Evolutionary conservation across 2,113 vertebrate genomes (phyloP), one percentile per base, ranked within the genome.

Genomic region (Desmodus rotundus): DNA sequence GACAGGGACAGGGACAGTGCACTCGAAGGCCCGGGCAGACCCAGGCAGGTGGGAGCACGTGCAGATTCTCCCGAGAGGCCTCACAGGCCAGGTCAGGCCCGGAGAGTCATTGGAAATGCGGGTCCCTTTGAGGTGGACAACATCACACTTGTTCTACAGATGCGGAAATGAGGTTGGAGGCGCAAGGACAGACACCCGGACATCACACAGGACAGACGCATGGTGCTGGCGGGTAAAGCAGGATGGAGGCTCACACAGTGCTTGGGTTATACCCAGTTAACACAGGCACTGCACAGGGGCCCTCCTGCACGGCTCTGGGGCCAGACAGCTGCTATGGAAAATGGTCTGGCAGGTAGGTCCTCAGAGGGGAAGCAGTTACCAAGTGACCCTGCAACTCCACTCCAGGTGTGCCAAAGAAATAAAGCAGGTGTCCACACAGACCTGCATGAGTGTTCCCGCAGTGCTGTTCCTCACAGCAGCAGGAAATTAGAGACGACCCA

Each of bases 171-270:
- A 67, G 56, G 54, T 41, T 73, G n/a, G n/a, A 4, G 43, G 50
- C 0, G 0, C 10, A 17, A 67, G 38, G 15, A 36, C 50, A 28
- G 22, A 58, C 58, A 28, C 11, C 14, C 15, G 19, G 86, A 26
- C 2, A 3, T 1, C 13, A 0, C 7, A 20, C 0, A 7, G 58
- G n/a, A 50, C 76, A 67, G 10, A 15, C 13, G 0, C 19, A 0
- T 38, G 14, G n/a, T 58, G 8, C 0, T 12, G 2, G 22, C 45
- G 54, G 68, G 70, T 38, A 31, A 28, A n/a, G 36, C 12, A 16
- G 52, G 72, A 61, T 3, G 2, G 4, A 20, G 9, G 12, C 2
- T 1, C 24, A 20, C 1, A 3, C 0, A 33, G 38, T 17, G 4
- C 15, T 13, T 5, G 0, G 50, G 41, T 4, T 1, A 22, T 19